Percentiles rank a stretch among this genome's conserved stretches.
These are phyloP conservation scores for Astreopora myriophthalma DNA, from an alignment of 64 coral and sea anemone species.

Conservation along the genomic window DNA sequence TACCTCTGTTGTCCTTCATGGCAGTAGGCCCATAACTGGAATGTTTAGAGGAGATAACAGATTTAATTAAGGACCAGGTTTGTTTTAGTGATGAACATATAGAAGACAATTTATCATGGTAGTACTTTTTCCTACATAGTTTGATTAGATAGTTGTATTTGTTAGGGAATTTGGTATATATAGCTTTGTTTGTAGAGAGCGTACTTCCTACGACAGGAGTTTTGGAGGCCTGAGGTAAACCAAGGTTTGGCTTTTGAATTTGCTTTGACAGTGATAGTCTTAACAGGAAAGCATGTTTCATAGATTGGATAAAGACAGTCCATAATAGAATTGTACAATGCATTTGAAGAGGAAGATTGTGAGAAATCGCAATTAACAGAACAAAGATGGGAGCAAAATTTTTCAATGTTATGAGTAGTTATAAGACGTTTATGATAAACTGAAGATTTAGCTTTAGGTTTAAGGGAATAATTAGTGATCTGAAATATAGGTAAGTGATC, in stretches of 20 bases:
- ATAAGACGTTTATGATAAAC: background rate
- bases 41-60: slow-evolving; percentile 30
- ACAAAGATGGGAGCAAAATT: background rate
- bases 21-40: slow-evolving; percentile 4
- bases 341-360: slow-evolving; percentile 19
- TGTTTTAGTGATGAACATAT: slow-evolving; percentile 47
- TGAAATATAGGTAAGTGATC: slow-evolving; percentile 16
- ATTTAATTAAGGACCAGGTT: slow-evolving; percentile 48
- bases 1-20: slow-evolving; percentile 28
- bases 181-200: slow-evolving; percentile 29
- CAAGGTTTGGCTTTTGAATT: slow-evolving; percentile 40
- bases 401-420: slow-evolving; percentile 15
- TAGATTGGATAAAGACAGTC: slow-evolving; percentile 5
- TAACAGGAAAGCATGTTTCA: slow-evolving; percentile 32
- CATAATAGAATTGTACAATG: background rate
- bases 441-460: slow-evolving; percentile 26
- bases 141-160: too few species aligned
- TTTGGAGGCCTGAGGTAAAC: slow-evolving; percentile 48
- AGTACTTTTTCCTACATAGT: slow-evolving; percentile 20
- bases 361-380: too few species aligned
- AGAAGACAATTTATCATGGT: slow-evolving; percentile 35
- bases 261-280: background rate
- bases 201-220: slow-evolving; percentile 26
- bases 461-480: slow-evolving; percentile 2
- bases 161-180: slow-evolving; percentile 36